phyloP scores from a whole-genome alignment of 2,888 invertebrate species.

The Agrenia bidenticulata region DNA sequence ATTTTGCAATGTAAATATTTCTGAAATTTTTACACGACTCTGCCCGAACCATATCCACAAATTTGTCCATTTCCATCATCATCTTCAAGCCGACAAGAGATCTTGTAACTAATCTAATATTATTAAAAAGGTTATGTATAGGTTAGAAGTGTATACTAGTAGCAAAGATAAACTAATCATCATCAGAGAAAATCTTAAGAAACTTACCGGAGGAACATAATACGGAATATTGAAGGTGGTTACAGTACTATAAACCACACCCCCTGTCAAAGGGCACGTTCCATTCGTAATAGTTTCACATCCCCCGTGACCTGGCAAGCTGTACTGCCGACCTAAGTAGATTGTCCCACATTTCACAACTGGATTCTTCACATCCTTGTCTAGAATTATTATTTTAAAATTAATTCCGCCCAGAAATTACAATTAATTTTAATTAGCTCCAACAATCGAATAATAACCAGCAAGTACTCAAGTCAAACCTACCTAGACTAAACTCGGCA shows the following conservation, averaged over 20 bases:
- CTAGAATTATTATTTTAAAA: conserved; percentile 7
- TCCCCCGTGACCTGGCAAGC: conserved; percentile 16
- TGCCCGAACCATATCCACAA: conserved; percentile 4
- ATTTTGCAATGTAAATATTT: too few relatives aligned
- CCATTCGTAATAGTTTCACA: conserved; percentile 18
- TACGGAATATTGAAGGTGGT: conserved; percentile 18
- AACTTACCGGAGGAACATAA: conserved; percentile 17
- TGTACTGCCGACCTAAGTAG: conserved; percentile 18
- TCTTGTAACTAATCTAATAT: neutral
- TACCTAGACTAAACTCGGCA: conserved; percentile 21
- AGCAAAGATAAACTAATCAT: too few relatives aligned
- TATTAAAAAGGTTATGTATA: too few relatives aligned
- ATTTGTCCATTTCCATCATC: neutral
- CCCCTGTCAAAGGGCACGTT: conserved; percentile 19
- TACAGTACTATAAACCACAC: conserved; percentile 8
- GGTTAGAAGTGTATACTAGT: too few relatives aligned
- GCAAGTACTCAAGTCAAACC: neutral
- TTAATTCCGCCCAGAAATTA: neutral
- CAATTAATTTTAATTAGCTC: too few relatives aligned
- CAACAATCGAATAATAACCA: too few relatives aligned
- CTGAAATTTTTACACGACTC: neutral
- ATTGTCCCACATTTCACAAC: conserved; percentile 19
- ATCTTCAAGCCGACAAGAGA: neutral
- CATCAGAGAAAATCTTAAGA: neutral
- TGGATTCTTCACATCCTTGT: conserved; percentile 14